These are phyloP conservation scores for Acyrthosiphon pisum DNA, from an alignment of 1,140 invertebrate genomes.

Conservation along the genomic window DNA sequence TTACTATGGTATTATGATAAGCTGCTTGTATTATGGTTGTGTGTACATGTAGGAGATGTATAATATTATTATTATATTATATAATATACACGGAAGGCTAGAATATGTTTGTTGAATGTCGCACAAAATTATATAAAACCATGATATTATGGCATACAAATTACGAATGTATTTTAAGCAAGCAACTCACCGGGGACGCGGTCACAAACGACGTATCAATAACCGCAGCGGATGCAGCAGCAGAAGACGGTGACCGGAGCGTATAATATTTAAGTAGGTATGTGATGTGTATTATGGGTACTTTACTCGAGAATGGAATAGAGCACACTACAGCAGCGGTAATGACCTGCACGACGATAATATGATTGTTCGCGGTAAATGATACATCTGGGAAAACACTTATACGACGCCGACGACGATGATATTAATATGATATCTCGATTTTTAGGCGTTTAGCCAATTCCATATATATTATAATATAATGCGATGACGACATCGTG, in stretches of 20 bases:
- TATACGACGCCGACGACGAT: background rate
- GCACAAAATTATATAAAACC: background rate
- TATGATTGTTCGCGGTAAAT: background rate
- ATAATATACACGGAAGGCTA: background rate
- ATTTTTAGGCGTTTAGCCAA: background rate
- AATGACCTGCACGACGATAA: background rate
- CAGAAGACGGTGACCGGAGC: background rate
- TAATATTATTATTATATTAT: background rate
- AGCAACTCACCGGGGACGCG: background rate
- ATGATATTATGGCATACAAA: background rate
- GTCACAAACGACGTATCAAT: background rate
- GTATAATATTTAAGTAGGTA: background rate
- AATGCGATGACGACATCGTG: background rate
- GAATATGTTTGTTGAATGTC: background rate
- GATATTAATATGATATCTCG: background rate
- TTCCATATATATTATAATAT: background rate
- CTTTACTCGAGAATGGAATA: background rate
- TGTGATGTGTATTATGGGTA: background rate
- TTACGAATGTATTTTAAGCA: background rate
- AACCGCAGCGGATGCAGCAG: background rate
- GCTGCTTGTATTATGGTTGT: too few species aligned
- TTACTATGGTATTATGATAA: background rate
- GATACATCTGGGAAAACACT: background rate
- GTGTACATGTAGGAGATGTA: background rate
- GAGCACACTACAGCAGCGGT: background rate